Evolutionary conservation across 2,113 vertebrate genomes (phyloP).

Genomic region (Lophura nycthemera): DNA sequence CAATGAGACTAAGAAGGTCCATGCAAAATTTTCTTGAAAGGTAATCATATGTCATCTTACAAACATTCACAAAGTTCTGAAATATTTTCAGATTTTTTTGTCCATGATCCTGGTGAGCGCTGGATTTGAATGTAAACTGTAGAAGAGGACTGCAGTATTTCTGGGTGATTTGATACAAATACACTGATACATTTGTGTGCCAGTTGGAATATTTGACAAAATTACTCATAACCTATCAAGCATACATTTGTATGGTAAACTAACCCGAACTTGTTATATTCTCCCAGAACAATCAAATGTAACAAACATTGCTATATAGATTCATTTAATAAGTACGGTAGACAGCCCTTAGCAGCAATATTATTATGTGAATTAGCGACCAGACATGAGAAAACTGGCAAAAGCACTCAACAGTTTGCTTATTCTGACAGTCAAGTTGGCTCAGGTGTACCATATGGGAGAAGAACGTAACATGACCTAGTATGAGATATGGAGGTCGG

Average conservation of each 20-base stretch:
- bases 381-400: not conserved
- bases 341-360: not conserved
- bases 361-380: not conserved
- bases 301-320: not conserved
- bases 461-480: not conserved
- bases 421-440: not conserved
- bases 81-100: not conserved
- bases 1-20: not conserved
- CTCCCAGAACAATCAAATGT: not conserved
- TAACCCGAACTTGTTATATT: constrained; percentile 10
- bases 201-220: not conserved
- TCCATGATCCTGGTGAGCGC: not conserved
- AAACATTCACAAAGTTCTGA: not conserved
- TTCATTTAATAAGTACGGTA: not conserved
- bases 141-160: not conserved
- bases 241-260: not conserved
- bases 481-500: no score
- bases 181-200: not conserved
- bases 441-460: not conserved
- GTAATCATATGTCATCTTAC: not conserved
- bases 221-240: not conserved
- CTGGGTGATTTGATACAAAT: not conserved
- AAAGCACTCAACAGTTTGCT: not conserved
- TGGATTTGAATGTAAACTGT: not conserved
- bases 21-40: not conserved